Conservation (phyloP, 2,113 vertebrate species). For the Aplodontia rufa region DNA sequence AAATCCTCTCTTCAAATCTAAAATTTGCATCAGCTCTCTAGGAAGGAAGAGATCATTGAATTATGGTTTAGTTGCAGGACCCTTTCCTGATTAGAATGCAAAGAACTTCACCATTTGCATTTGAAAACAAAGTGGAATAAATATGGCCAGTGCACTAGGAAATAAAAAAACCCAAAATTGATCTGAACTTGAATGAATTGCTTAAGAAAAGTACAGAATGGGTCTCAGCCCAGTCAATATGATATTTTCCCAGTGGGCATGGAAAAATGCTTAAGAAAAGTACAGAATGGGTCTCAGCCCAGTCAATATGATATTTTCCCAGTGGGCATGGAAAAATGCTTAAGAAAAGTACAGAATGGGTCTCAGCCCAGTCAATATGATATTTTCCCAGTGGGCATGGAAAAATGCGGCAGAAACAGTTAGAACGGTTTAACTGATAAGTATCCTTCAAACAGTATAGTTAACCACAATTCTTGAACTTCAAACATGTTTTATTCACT, state of each 20-base stretch:
- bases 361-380: background rate
- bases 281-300: background rate
- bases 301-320: background rate
- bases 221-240: background rate
- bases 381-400: background rate
- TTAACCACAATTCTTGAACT: background rate
- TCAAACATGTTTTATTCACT: background rate
- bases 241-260: background rate
- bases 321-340: background rate
- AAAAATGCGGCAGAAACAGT: background rate
- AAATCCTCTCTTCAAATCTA: slow-evolving; percentile 26
- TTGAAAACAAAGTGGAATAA: slow-evolving; percentile 46
- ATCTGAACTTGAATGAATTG: background rate
- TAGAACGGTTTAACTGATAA: background rate
- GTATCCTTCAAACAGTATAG: background rate
- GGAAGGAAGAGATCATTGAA: slow-evolving; percentile 61
- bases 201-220: background rate
- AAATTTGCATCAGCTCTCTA: slow-evolving; percentile 25
- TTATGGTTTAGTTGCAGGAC: slow-evolving; percentile 36
- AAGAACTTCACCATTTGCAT: slow-evolving; percentile 46
- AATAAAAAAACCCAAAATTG: background rate
- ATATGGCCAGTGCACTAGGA: background rate
- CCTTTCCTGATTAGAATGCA: slow-evolving; percentile 40
- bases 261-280: background rate
- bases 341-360: background rate